Evolutionary conservation across 2,888 invertebrate genomes (phyloP).

Genomic region (Drosophila ezoana): DNA sequence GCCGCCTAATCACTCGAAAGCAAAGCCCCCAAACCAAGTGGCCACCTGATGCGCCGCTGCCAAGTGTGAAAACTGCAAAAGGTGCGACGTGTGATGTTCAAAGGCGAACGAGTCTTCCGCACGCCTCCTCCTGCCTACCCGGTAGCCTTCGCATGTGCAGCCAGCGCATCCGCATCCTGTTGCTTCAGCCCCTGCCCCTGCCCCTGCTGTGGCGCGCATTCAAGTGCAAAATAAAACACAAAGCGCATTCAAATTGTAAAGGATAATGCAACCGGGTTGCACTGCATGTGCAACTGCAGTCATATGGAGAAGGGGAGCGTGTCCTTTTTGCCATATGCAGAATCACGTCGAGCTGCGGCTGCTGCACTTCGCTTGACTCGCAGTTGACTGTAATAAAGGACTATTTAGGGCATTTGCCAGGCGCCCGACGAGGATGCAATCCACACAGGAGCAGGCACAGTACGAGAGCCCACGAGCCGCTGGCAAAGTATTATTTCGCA

Average conservation of each 20-base stretch:
- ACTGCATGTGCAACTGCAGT: slow-evolving; percentile 72
- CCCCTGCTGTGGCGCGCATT: slow-evolving; percentile 36
- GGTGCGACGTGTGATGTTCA: slow-evolving; percentile 59
- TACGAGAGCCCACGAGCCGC: slow-evolving; percentile 13
- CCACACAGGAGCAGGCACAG: slow-evolving; percentile 15
- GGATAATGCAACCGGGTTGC: slow-evolving; percentile 73
- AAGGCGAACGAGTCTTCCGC: slow-evolving; percentile 14
- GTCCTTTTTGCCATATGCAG: slow-evolving; percentile 56
- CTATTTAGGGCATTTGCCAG: slow-evolving; percentile 63
- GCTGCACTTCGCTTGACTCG: slow-evolving; percentile 77
- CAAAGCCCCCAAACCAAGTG: slow-evolving; percentile 24
- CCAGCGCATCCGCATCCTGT: slow-evolving; percentile 58
- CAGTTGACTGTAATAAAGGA: slow-evolving; percentile 82
- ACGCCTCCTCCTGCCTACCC: not conserved
- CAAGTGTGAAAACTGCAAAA: slow-evolving; percentile 79
- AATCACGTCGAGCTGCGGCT: slow-evolving; percentile 56
- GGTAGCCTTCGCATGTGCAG: slow-evolving; percentile 27
- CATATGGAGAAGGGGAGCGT: slow-evolving; percentile 2
- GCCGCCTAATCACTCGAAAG: slow-evolving; percentile 38
- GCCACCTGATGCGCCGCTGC: slow-evolving; percentile 63
- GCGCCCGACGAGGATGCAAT: slow-evolving; percentile 56
- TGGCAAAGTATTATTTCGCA: slow-evolving; percentile 63
- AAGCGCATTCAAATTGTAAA: slow-evolving; percentile 67
- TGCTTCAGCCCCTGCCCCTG: slow-evolving; percentile 34
- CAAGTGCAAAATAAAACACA: slow-evolving; percentile 66